Conservation (phyloP, 2,888 invertebrate species). For the Brenthis ino region DNA sequence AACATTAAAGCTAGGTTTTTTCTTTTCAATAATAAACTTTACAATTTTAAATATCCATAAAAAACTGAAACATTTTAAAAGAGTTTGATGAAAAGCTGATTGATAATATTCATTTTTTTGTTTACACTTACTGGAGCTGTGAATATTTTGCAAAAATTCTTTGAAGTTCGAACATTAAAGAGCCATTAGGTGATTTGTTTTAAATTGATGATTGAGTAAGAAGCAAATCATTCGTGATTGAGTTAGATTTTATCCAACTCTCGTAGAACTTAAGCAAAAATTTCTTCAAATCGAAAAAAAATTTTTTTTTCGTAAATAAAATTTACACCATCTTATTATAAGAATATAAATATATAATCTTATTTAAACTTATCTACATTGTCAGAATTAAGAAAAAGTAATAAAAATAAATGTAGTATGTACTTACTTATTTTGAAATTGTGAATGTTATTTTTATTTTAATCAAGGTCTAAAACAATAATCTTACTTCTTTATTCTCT, state of each 20-base stretch:
- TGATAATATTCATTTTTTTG: constrained; percentile 15
- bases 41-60: background rate
- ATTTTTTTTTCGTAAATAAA: no score
- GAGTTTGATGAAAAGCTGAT: constrained; percentile 12
- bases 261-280: constrained; percentile 3
- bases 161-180: constrained; percentile 35
- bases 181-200: constrained; percentile 28
- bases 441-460: no score
- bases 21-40: background rate
- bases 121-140: constrained; percentile 21
- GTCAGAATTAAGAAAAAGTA: no score
- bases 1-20: background rate
- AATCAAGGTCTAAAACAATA: no score
- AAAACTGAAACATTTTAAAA: constrained; percentile 17
- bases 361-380: no score
- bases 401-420: no score
- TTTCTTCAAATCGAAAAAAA: constrained; percentile 5
- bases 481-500: no score
- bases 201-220: constrained; percentile 27
- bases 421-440: no score
- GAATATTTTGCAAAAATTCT: constrained; percentile 24
- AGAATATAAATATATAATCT: no score
- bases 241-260: constrained; percentile 21
- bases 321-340: no score
- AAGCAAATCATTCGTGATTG: constrained; percentile 21